phyloP scores from a whole-genome alignment of 1,140 invertebrate genomes.

The Cherax quadricarinatus region DNA sequence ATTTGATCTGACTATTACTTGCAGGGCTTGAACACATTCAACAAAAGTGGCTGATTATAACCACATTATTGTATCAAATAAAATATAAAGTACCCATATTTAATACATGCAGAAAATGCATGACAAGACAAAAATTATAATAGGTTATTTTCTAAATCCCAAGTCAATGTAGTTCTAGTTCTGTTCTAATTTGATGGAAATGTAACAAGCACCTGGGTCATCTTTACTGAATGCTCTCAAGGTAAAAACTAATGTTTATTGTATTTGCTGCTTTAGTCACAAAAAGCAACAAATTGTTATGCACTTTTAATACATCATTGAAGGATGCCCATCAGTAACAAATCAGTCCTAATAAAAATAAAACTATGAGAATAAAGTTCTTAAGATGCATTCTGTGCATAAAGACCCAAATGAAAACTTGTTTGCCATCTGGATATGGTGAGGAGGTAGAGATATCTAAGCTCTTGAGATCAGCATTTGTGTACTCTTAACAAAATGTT shows the following conservation, averaged over 20 bases:
- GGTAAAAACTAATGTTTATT: background rate
- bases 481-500: constrained; percentile 12
- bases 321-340: background rate
- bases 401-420: constrained; percentile 7
- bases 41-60: background rate
- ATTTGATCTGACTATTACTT: background rate
- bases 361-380: background rate
- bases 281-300: background rate
- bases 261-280: background rate
- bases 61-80: background rate
- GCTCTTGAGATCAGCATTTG: constrained; percentile 55
- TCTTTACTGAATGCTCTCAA: constrained; percentile 20
- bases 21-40: background rate
- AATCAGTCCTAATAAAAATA: background rate
- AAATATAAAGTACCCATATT: background rate
- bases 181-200: background rate
- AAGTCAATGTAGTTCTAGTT: background rate
- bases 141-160: background rate
- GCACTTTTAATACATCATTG: background rate
- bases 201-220: constrained; percentile 13
- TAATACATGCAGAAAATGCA: background rate
- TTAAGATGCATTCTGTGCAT: background rate
- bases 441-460: constrained; percentile 57
- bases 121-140: background rate
- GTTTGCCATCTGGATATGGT: constrained; percentile 28